phyloP scores from a whole-genome alignment of 2,113 vertebrate species.

The Xiphias gladius region DNA sequence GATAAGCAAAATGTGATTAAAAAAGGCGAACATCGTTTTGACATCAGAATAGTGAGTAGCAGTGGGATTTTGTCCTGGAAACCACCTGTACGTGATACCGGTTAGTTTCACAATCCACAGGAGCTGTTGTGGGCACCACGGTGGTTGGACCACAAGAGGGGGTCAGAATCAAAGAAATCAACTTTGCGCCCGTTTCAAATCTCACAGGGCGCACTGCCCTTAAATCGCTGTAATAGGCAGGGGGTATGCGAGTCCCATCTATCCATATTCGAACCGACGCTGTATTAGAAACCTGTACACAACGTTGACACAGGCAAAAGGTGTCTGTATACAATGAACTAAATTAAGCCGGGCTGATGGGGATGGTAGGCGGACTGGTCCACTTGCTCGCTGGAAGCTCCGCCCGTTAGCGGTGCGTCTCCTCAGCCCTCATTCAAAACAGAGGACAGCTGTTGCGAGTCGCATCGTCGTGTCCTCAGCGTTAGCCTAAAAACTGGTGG shows the following conservation, averaged over 20 bases:
- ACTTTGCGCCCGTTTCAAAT: conserved; percentile 36
- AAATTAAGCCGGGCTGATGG: background rate
- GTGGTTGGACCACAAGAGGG: conserved; percentile 65
- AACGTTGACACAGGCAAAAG: background rate
- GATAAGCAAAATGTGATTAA: background rate
- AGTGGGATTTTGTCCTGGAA: background rate
- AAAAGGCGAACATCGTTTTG: background rate
- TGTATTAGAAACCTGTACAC: background rate
- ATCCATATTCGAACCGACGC: background rate
- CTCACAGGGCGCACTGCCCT: background rate
- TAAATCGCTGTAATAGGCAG: background rate
- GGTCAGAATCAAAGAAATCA: conserved; percentile 35
- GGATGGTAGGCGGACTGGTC: conserved; percentile 37
- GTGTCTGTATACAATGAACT: background rate
- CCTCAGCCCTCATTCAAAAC: conserved; percentile 81
- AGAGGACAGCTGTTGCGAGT: conserved; percentile 82
- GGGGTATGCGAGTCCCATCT: background rate
- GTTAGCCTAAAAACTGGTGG: conserved; percentile 45
- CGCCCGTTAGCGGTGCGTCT: conserved; percentile 61
- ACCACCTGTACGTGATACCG: background rate
- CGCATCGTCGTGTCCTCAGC: conserved; percentile 52
- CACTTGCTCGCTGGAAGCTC: conserved; percentile 50
- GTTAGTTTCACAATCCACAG: background rate
- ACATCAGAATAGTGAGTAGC: background rate
- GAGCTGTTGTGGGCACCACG: background rate